These are phyloP conservation scores for Eremobia ochroleuca DNA, from an alignment of 2,888 invertebrate species.

Conservation along the genomic window DNA sequence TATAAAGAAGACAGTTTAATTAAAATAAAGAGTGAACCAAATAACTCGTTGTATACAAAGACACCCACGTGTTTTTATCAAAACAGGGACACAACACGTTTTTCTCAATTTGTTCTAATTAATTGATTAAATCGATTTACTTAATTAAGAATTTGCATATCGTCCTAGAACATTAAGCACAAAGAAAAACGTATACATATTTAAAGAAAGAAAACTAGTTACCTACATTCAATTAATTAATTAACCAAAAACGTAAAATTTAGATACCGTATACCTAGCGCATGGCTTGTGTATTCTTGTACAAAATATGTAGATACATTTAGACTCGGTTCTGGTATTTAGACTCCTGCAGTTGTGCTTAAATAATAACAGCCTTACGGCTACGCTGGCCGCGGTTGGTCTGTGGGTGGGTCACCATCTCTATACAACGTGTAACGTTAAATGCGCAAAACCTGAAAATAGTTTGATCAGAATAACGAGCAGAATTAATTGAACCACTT, in stretches of 20 bases:
- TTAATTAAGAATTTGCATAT: constrained; percentile 33
- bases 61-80: constrained; percentile 3
- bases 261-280: neutral
- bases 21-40: constrained; percentile 16
- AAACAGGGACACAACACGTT: constrained; percentile 11
- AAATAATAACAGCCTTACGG: too few species aligned
- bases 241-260: neutral
- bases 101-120: constrained; percentile 34
- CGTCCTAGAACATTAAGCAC: neutral
- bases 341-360: too few species aligned
- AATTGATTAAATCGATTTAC: constrained; percentile 24
- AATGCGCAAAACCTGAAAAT: too few species aligned
- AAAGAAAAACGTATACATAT: neutral
- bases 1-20: constrained; percentile 16
- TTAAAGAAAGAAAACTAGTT: neutral
- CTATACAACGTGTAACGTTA: too few species aligned
- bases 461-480: too few species aligned
- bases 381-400: neutral
- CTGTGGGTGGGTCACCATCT: too few species aligned
- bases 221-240: neutral
- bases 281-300: too few species aligned
- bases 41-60: constrained; percentile 21
- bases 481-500: too few species aligned
- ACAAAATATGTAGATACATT: too few species aligned
- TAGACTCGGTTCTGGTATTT: too few species aligned